Evolutionary conservation across 64 coral and sea anemone genomes (phyloP), one percentile per base, ranked within the genome.

Genomic region (Dendrophyllia cribrosa): DNA sequence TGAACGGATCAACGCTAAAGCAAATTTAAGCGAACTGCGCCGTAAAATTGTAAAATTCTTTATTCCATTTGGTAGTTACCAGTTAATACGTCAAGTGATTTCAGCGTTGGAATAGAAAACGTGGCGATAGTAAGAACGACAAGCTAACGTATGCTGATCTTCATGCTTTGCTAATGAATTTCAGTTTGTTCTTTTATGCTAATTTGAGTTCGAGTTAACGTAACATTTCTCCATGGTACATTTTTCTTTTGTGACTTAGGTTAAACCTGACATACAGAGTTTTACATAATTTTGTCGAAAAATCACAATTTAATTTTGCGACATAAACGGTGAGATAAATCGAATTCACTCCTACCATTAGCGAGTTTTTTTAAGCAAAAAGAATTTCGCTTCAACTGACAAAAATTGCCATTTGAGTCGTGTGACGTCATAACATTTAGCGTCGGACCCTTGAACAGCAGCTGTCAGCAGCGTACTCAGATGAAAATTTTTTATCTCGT

Each of bases 351-450:
- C 34, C 34, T 34, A 34, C 34, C 34, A 34, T 34, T 34, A 34
- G 34, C 34, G 0, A 56, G 3, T 75, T 48, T 49, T 75, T 75
- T 75, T 50, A 17, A 6, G 46, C 26, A n/a, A 67, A 84, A 50
- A 84, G 34, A 67, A 66, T 84, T 84, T 84, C 9, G 61, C 63
- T 84, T 67, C 80, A 48, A 68, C 80, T 84, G 80, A 84, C 80
- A 43, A 84, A 84, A 66, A 65, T 84, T 67, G 80, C 80, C 80
- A 14, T 68, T 84, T 48, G 19, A 67, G 46, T 23, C 15, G 16
- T 9, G 62, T 68, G 62, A 84, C 80, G 62, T 84, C 80, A 67
- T 48, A 24, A 44, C 9, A 60, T 20, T 79, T 65, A 64, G 13
- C 5, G 53, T 55, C 56, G 19, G 4, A 55, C 4, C 51, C 75